These are phyloP conservation scores for Parazoanthus darwini DNA, from an alignment of 92 coral and sea anemone genomes.

Conservation along the genomic window DNA sequence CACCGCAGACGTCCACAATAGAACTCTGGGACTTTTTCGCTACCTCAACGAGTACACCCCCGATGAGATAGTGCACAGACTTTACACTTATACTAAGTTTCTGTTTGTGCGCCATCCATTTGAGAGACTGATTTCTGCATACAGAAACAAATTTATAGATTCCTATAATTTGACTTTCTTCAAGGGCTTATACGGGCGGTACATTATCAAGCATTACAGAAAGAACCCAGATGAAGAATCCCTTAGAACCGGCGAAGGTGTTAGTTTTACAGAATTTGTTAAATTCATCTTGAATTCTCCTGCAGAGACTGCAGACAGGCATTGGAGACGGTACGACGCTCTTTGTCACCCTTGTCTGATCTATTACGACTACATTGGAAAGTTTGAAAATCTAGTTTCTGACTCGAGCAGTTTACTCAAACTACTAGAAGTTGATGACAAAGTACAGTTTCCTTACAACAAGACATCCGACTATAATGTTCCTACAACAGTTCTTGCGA, in stretches of 20 bases:
- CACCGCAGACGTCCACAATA: conserved; percentile 90
- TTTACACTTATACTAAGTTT: conserved; percentile 85
- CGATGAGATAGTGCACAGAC: conserved; percentile 82
- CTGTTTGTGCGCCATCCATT: conserved; percentile 93
- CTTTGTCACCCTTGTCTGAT: conserved; percentile 93
- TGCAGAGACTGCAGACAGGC: conserved; percentile 83
- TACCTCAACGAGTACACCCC: conserved; percentile 88
- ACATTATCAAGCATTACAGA: conserved; percentile 78
- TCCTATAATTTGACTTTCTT: conserved; percentile 89
- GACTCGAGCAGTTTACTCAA: conserved; percentile 72
- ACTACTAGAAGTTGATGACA: conserved; percentile 60
- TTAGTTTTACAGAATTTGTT: conserved; percentile 85
- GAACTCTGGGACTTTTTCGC: conserved; percentile 85
- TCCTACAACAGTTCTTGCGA: conserved; percentile 67
- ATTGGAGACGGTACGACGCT: conserved; percentile 85
- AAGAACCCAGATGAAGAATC: conserved; percentile 66
- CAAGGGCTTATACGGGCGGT: conserved; percentile 80
- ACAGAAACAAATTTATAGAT: conserved; percentile 93
- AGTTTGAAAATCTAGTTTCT: conserved; percentile 72
- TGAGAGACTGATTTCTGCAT: conserved; percentile 91
- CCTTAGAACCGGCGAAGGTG: conserved; percentile 82
- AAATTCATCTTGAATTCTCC: conserved; percentile 70
- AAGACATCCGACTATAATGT: conserved; percentile 70
- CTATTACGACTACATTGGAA: conserved; percentile 89
- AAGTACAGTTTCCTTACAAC: conserved; percentile 83